Evolutionary conservation across 2,888 invertebrate species (phyloP).

Genomic region (Chrysina gloriosa): DNA sequence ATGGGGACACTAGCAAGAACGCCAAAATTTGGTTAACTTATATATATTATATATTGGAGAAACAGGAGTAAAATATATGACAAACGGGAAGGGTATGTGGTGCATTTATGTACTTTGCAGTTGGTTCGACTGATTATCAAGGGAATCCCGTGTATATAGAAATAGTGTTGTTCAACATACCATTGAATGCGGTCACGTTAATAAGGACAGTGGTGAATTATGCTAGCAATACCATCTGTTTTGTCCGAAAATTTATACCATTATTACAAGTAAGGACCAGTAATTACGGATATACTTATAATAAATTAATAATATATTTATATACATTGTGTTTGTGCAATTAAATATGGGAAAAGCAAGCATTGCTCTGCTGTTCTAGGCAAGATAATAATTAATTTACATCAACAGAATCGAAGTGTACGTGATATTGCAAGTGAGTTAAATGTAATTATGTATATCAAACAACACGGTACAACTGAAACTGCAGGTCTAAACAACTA

Average conservation of each 20-base stretch:
- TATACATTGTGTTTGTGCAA: not conserved
- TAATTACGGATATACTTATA: too few relatives aligned
- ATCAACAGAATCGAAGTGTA: not conserved
- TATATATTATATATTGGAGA: not conserved
- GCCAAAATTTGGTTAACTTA: not conserved
- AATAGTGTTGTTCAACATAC: too few relatives aligned
- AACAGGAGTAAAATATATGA: not conserved
- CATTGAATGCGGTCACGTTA: conserved; percentile 1
- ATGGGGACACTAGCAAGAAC: not conserved
- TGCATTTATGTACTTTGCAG: not conserved
- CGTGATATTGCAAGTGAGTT: not conserved
- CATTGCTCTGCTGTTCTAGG: not conserved
- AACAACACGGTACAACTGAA: not conserved
- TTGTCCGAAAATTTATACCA: not conserved
- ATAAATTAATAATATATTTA: too few relatives aligned
- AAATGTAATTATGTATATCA: not conserved
- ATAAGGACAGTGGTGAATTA: not conserved
- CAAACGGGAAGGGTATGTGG: not conserved
- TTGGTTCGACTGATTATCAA: not conserved
- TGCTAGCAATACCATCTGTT: not conserved
- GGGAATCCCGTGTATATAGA: not conserved
- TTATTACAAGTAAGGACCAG: not conserved
- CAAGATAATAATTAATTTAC: not conserved
- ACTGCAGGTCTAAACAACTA: too few relatives aligned
- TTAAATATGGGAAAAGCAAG: conserved; percentile 2